phyloP scores from a whole-genome alignment of 2,888 invertebrate genomes.

The Dryobota labecula region DNA sequence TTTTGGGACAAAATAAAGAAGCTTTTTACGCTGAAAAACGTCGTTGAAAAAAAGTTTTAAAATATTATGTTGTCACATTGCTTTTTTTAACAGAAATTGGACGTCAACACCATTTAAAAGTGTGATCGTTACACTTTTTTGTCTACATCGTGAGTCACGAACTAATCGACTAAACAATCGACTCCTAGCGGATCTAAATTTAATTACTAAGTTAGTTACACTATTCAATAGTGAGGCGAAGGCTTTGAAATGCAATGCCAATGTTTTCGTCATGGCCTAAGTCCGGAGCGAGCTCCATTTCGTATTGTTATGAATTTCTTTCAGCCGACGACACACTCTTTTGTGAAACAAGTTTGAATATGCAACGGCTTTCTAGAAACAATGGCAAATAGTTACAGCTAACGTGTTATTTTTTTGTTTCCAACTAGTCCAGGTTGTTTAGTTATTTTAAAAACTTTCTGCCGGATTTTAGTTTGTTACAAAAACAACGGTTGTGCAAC shows the following conservation, averaged over 20 bases:
- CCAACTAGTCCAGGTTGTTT: conserved; percentile 64
- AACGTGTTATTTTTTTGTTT: conserved; percentile 70
- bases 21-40: not conserved
- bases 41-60: not conserved
- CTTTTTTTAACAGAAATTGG: conserved; percentile 12
- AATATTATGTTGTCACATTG: conserved; percentile 17
- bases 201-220: conserved; percentile 59
- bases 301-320: conserved; percentile 79
- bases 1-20: not conserved
- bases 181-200: conserved; percentile 54
- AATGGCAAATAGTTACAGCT: conserved; percentile 70
- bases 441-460: conserved; percentile 73
- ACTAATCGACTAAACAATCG: conserved; percentile 56
- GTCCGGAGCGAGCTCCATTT: conserved; percentile 50
- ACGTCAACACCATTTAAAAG: conserved; percentile 18
- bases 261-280: conserved; percentile 67
- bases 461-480: conserved; percentile 73
- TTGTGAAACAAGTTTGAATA: conserved; percentile 74
- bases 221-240: conserved; percentile 49
- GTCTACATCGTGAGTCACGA: conserved; percentile 52
- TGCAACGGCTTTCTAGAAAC: conserved; percentile 81
- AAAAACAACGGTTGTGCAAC: conserved; percentile 71
- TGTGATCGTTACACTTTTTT: conserved; percentile 40
- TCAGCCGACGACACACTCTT: conserved; percentile 71
- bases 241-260: conserved; percentile 65